Percentiles rank a stretch among this genome's conserved stretches.
Conservation (phyloP, 2,113 vertebrate species). For the Saccopteryx leptura region DNA sequence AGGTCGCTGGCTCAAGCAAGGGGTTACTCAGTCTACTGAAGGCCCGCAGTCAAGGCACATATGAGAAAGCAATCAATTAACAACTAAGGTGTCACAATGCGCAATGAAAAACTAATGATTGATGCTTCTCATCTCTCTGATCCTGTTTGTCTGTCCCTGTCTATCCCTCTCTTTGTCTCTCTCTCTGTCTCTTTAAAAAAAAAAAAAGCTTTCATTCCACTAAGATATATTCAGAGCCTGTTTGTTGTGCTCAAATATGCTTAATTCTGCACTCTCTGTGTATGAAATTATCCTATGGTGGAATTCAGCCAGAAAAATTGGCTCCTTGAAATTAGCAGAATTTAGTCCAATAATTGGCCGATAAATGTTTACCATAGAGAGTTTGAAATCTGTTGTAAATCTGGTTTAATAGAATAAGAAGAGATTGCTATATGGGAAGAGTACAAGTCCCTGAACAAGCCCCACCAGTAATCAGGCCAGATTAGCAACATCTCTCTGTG, state of each 20-base stretch:
- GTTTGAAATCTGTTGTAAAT: constrained; percentile 12
- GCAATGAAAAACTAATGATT: too few relatives aligned
- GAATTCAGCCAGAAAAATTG: constrained; percentile 2
- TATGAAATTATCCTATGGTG: not conserved
- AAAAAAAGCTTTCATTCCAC: constrained; percentile 3
- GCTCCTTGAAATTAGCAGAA: constrained; percentile 62
- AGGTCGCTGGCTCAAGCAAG: too few relatives aligned
- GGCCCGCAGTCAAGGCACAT: too few relatives aligned
- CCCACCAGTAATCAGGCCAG: too few relatives aligned
- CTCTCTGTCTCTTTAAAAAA: too few relatives aligned
- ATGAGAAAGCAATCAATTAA: too few relatives aligned
- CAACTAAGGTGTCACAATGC: too few relatives aligned
- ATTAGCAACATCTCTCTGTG: not conserved
- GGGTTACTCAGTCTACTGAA: too few relatives aligned
- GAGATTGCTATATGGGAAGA: not conserved
- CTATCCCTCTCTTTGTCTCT: too few relatives aligned
- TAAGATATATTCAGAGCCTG: constrained; percentile 23
- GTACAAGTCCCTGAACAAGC: not conserved
- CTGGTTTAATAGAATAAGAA: constrained; percentile 15
- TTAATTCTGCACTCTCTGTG: not conserved
- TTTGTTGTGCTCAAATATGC: not conserved
- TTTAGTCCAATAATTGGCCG: constrained; percentile 25
- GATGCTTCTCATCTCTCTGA: too few relatives aligned
- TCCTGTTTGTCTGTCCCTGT: too few relatives aligned
- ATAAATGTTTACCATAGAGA: constrained; percentile 46